Evolutionary conservation across 2,797 vertebrate species (phyloP).

Genomic region (Nasua narica): DNA sequence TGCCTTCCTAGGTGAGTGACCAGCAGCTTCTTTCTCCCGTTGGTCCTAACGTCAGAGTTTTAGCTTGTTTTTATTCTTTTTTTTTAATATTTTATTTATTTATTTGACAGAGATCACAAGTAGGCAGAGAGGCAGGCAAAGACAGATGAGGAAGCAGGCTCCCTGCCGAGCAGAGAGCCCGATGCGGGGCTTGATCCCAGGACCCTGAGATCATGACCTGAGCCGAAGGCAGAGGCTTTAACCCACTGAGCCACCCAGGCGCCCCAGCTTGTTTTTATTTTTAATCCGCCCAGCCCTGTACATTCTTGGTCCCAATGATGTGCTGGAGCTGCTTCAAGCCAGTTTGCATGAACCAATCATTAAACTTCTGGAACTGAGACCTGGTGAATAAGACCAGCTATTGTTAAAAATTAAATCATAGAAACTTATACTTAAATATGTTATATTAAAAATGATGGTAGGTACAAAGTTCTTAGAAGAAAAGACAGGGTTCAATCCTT

Average conservation of each 20-base stretch:
- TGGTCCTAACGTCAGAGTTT: neutral
- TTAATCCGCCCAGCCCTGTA: neutral
- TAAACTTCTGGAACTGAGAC: neutral
- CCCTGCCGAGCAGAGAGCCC: no score
- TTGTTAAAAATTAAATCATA: constrained; percentile 8
- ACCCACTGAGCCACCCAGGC: no score
- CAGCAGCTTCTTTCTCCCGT: neutral
- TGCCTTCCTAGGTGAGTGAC: neutral
- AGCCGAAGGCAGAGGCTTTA: no score
- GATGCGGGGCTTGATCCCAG: no score
- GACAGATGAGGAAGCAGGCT: no score
- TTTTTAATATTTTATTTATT: no score
- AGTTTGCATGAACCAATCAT: neutral
- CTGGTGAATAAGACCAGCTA: neutral
- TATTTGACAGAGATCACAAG: no score
- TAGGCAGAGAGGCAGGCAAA: no score
- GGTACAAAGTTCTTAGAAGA: neutral
- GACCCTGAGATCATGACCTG: no score
- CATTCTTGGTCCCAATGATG: neutral
- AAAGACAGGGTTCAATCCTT: neutral
- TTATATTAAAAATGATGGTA: neutral
- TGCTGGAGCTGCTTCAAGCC: neutral
- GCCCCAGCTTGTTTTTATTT: neutral
- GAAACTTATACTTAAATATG: neutral
- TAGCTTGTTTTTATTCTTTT: neutral